These are phyloP conservation scores for Romanomermis culicivorax DNA, from an alignment of 2,888 invertebrate genomes.

Conservation along the genomic window DNA sequence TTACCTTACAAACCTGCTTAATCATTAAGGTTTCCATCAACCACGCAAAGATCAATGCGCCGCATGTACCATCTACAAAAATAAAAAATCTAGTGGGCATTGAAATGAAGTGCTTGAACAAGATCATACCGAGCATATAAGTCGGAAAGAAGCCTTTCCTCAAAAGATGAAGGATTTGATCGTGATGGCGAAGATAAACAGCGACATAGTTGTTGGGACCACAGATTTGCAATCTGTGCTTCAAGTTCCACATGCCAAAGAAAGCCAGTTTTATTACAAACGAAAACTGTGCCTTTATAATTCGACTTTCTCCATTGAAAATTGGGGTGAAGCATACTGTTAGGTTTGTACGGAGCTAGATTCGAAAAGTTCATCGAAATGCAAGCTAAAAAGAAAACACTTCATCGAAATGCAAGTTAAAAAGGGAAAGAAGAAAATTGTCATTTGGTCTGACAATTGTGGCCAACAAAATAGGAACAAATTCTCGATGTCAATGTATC, in stretches of 20 bases:
- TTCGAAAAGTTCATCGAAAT: conserved; percentile 2
- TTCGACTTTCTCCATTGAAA: conserved; percentile 1
- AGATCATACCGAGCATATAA: too few species aligned
- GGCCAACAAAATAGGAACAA: conserved; percentile 10
- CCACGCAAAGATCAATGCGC: conserved; percentile 8
- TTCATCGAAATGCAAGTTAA: conserved; percentile 6
- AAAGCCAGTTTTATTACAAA: conserved; percentile 8
- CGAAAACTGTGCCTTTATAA: conserved; percentile 8
- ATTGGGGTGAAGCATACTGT: conserved; percentile 4
- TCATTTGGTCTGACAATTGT: conserved; percentile 7
- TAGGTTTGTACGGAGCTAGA: conserved; percentile 8
- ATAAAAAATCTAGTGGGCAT: too few species aligned
- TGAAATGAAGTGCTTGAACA: too few species aligned
- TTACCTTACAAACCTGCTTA: too few species aligned
- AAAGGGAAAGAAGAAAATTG: neutral
- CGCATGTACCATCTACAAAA: neutral
- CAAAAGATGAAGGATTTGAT: too few species aligned
- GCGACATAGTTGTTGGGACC: too few species aligned
- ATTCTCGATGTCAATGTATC: neutral
- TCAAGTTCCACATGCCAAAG: conserved; percentile 2
- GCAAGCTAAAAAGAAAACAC: conserved; percentile 2
- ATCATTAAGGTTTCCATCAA: neutral
- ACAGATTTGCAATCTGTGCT: conserved; percentile 8
- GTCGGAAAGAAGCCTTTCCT: too few species aligned
- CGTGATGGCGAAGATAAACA: too few species aligned